Evolutionary conservation across 2,797 vertebrate genomes (phyloP), one percentile per base, ranked within the genome.

Genomic region (Alca torda): DNA sequence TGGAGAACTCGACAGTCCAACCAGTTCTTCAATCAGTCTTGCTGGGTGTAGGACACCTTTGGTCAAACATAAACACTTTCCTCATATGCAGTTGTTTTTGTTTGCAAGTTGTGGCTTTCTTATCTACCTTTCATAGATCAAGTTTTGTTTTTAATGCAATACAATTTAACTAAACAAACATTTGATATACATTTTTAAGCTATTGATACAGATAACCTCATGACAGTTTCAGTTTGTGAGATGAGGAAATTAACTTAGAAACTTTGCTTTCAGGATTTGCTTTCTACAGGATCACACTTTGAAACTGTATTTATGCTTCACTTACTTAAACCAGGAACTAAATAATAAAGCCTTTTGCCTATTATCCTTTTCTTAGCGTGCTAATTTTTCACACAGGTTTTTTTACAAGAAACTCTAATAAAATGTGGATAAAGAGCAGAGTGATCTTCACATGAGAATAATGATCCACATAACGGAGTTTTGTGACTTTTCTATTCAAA

Each of bases 91-190:
- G 24, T 16, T 48, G 9, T 23, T 84, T 41, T 46, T 74, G 7
- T 50, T 84, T 87, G 73, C 14, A 57, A 70, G 48, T 23, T 85
- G 23, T 2, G 2, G 31, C 30, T 90, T 88, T 88, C 74, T 89
- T 82, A 84, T 51, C 78, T 84, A 28, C 18, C 41, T 77, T 77
- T 70, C 67, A 65, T 33, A 76, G 48, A 53, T 1, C 1, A 5
- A 78, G 23, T 51, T 67, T 92, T 78, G 57, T 76, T 96, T 91
- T 93, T 46, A 91, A 79, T 73, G 51, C 43, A 65, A 70, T 51
- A 25, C 24, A 83, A 87, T 57, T 81, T 84, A 87, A 91, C 65
- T 75, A 76, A 93, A 54, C 28, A 80, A 81, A 54, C 13, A 59
- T 12, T 28, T 5, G 3, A 82, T 19, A 73, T 1, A 70, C 0